A percentile compares a stretch with the other conserved stretches of the same genome.
Conservation (phyloP, 2,797 vertebrate genomes). For the Onychomys torridus region DNA sequence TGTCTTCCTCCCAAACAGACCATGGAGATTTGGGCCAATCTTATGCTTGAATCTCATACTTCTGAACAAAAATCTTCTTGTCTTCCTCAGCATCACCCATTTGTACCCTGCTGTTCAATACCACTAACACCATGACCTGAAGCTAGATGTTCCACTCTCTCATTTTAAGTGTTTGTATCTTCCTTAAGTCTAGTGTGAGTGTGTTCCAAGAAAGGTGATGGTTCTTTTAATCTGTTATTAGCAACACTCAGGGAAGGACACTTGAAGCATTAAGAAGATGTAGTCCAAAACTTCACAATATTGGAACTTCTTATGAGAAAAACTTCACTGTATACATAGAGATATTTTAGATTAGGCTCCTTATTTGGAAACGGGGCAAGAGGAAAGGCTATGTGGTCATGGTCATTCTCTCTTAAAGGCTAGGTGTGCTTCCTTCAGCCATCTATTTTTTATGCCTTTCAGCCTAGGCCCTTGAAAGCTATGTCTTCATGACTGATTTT, state of each 20-base stretch:
- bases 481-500: conserved; percentile 27
- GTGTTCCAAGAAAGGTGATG: conserved; percentile 23
- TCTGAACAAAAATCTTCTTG: not conserved
- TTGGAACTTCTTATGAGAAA: conserved; percentile 52
- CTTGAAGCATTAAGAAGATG: conserved; percentile 53
- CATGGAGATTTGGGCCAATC: not conserved
- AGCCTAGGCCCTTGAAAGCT: not conserved
- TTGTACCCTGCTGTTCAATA: not conserved
- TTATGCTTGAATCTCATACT: not conserved
- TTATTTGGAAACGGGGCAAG: not conserved
- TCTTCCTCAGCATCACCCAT: not conserved
- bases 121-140: not conserved
- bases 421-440: not conserved
- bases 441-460: conserved; percentile 53
- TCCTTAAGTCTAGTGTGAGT: conserved; percentile 15
- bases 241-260: not conserved
- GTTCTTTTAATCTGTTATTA: conserved; percentile 22
- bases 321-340: conserved; percentile 13
- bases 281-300: conserved; percentile 50
- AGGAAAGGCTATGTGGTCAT: conserved; percentile 20
- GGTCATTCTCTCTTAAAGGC: conserved; percentile 17
- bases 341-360: conserved; percentile 59
- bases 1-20: not conserved
- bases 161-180: not conserved
- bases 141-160: not conserved